Evolutionary conservation across 1,140 invertebrate genomes (phyloP).

Genomic region (Cataglyphis hispanica): DNA sequence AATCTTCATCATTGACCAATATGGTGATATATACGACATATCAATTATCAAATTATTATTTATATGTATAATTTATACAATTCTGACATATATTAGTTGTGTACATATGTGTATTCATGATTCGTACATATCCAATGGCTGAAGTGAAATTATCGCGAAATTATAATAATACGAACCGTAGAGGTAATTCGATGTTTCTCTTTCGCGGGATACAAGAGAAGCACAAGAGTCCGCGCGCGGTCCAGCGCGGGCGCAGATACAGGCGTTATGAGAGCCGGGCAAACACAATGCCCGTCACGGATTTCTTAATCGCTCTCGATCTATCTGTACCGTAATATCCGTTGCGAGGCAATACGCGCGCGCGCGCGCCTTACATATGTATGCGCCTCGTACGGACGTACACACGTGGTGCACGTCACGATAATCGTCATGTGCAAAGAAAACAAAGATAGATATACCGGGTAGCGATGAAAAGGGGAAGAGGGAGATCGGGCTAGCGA

Average conservation of each 20-base stretch:
- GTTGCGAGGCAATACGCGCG: conserved; percentile 38
- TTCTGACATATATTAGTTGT: too few relatives aligned
- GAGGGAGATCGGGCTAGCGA: too few relatives aligned
- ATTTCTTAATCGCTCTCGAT: conserved; percentile 86
- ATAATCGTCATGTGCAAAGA: too few relatives aligned
- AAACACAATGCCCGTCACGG: conserved; percentile 84
- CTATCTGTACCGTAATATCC: conserved; percentile 82
- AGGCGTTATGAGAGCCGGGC: conserved; percentile 68
- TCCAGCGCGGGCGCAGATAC: conserved; percentile 28
- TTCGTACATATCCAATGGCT: neutral
- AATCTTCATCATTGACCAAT: neutral
- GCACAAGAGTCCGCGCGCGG: neutral
- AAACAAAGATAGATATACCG: too few relatives aligned
- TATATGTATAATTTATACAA: too few relatives aligned
- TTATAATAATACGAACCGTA: neutral
- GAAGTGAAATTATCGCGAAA: neutral
- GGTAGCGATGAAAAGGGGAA: too few relatives aligned
- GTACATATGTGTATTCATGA: neutral
- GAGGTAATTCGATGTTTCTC: neutral
- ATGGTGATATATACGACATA: neutral
- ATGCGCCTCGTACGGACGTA: conserved; percentile 39
- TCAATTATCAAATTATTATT: too few relatives aligned
- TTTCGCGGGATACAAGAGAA: conserved; percentile 42
- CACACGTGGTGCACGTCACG: too few relatives aligned
- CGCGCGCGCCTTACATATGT: conserved; percentile 48